Base-by-base conservation (phyloP, 2,888 invertebrate genomes). In the Agrotis puta region DNA sequence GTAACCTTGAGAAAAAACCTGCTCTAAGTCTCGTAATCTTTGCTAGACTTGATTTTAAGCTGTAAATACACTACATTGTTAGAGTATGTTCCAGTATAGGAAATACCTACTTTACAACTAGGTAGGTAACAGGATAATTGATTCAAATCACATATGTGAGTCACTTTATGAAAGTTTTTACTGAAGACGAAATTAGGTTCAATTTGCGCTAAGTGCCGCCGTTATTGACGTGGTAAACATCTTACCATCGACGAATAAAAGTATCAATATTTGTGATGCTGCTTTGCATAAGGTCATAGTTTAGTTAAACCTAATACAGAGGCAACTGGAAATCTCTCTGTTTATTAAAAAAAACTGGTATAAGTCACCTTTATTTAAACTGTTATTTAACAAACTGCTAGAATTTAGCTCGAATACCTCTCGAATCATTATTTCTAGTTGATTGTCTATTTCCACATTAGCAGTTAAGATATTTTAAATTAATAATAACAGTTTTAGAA, bases 1-100 rank as follows among this genome's bases (percentile, higher is more conserved):
- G 13, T 39, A 53, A 78, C 65, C 73, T 78, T 78, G 73, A 62
- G 18, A 48, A 64, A 64, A 76, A 77, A 78, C 76, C 53, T 72
- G 76, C 62, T 66, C 14, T 2, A 50, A 62, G 45, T 20, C 39
- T 50, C 43, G 47, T 57, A 53, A 22, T 65, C 78, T 71, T 78
- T 76, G 43, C 13, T 20, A 51, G 70, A 76, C 62, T 63, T 33
- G 51, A 51, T 63, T 58, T 22, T 18, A 53, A 58, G 4, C 45
- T 74, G 47, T 66, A 66, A 22, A 65, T 58, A 67, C 11, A 56
- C 3, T 22, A 67, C 11, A 56, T 5, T 33, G 43, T 45, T 16
- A n/a, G 20, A 20, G 20, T 72, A 27, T 14, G 7, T 47, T 53
- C n/a, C 43, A 61, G 51, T 47, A 53, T 20, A 27, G 16, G 6